phyloP scores from a whole-genome alignment of 2,797 vertebrate species.

The Notoglanidium macrostoma region DNA sequence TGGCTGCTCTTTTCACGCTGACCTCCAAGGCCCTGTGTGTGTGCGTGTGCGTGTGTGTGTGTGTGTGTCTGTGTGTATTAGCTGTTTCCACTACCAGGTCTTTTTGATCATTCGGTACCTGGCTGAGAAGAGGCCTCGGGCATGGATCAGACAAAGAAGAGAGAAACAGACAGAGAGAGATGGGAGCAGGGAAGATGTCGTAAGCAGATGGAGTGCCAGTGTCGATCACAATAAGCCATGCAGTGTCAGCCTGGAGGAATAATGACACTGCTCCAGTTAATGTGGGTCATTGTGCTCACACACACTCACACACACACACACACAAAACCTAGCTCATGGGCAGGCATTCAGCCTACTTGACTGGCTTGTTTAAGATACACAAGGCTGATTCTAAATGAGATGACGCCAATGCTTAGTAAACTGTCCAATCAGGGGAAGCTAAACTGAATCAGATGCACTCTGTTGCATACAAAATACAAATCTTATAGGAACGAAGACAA shows the following conservation, averaged over 20 bases:
- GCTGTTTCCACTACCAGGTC: constrained; percentile 1
- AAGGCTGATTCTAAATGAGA: constrained; percentile 38
- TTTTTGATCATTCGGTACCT: constrained; percentile 48
- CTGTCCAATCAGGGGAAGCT: constrained; percentile 5
- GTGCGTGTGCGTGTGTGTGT: constrained; percentile 8
- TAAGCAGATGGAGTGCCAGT: constrained; percentile 69
- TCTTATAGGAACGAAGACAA: constrained; percentile 28
- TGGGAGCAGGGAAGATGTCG: constrained; percentile 54
- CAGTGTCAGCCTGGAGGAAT: constrained; percentile 58
- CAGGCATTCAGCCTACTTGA: constrained; percentile 38
- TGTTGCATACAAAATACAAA: constrained; percentile 30
- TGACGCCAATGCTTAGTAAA: constrained; percentile 38
- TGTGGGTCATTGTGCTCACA: constrained; percentile 50
- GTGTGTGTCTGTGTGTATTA: not conserved
- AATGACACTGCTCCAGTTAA: constrained; percentile 48
- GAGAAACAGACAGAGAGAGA: constrained; percentile 6
- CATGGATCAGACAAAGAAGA: constrained; percentile 46
- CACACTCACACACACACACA: constrained; percentile 27
- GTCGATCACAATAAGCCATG: constrained; percentile 66
- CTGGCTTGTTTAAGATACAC: constrained; percentile 50
- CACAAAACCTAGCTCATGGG: constrained; percentile 17
- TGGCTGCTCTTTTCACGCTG: constrained; percentile 52
- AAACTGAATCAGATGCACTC: constrained; percentile 20
- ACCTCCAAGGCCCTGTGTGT: constrained; percentile 28
- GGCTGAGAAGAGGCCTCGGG: constrained; percentile 9